Conservation (phyloP, 2,797 vertebrate genomes). For the Pyrocephalus nanus region DNA sequence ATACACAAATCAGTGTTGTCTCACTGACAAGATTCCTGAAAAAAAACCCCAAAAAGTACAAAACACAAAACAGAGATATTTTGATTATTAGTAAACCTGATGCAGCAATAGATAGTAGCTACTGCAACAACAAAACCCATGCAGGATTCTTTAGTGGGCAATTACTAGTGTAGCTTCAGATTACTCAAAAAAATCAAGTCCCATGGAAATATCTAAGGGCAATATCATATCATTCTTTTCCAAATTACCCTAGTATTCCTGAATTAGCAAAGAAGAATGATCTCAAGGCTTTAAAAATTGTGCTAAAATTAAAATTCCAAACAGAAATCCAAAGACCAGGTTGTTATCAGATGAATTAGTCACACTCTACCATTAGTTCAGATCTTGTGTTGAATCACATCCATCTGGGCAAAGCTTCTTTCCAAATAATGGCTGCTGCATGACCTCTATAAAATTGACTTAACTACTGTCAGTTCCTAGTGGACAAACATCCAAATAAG, state of each 20-base stretch:
- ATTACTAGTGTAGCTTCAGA: not conserved
- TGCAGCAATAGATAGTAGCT: not conserved
- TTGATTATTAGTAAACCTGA: not conserved
- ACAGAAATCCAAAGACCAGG: not conserved
- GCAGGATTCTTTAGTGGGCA: not conserved
- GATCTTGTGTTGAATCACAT: not conserved
- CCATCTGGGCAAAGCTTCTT: not conserved
- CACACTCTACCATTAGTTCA: not conserved
- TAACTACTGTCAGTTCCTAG: not conserved
- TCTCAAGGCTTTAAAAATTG: not conserved
- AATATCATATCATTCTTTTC: fast-evolving
- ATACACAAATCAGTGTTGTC: not conserved
- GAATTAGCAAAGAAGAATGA: not conserved
- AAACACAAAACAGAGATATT: not conserved
- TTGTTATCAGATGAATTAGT: not conserved
- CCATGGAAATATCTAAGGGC: not conserved
- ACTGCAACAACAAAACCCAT: not conserved
- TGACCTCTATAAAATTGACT: not conserved
- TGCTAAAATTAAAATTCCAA: not conserved
- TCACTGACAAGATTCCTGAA: not conserved
- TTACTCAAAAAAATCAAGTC: not conserved
- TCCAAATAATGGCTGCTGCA: not conserved
- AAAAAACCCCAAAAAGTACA: not conserved
- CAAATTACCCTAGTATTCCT: not conserved
- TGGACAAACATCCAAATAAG: not conserved